Base-by-base conservation (phyloP, 92 coral and sea anemone species). In the Meandrina meandrites region DNA sequence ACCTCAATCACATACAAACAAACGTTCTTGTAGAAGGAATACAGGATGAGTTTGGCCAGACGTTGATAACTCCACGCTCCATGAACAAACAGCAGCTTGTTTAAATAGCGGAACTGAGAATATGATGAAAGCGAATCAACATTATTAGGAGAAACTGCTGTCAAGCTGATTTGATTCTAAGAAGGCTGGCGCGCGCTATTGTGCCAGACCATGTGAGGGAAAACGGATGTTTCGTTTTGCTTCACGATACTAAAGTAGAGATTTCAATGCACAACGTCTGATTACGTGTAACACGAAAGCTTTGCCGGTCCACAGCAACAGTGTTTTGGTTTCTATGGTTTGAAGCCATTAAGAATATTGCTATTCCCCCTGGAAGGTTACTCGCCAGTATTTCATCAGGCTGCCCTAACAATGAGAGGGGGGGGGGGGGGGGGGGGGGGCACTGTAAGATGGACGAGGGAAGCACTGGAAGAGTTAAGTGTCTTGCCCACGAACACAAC, bases 51-150 rank as follows among this genome's bases (percentile, higher is more conserved):
- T 84, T 97, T 97, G 64, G 98, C 92, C 9, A 97, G 87, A 32
- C 99, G 95, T 86, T 97, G 99, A 78, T 97, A 97, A 81, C 99
- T 97, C 99, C 98, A 95, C 15, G 99, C 96, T 31, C 99, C 99
- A 76, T 97, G 99, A 15, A 97, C 99, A 76, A 97, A 94, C 77
- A 97, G 82, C 73, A 97, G 87, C 89, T 97, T 97, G 91, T 97
- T 97, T 73, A 97, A 91, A 66, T 91, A 97, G 75, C 98, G 96
- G 88, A 96, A 96, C 99, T 94, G 62, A n/a, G 34, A 36, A 86
- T n/a, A 75, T 42, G 1, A 85, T 11, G 50, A 27, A 21, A 60
- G 35, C 1, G 10, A 72, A 19, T 72, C 74, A 42, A 36, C n/a
- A 60, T 69, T 34, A 48, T 48, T 30, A 4, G 30, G 15, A 57